Conservation (phyloP, 2,888 invertebrate species). For the Rhodophaea formosa region DNA sequence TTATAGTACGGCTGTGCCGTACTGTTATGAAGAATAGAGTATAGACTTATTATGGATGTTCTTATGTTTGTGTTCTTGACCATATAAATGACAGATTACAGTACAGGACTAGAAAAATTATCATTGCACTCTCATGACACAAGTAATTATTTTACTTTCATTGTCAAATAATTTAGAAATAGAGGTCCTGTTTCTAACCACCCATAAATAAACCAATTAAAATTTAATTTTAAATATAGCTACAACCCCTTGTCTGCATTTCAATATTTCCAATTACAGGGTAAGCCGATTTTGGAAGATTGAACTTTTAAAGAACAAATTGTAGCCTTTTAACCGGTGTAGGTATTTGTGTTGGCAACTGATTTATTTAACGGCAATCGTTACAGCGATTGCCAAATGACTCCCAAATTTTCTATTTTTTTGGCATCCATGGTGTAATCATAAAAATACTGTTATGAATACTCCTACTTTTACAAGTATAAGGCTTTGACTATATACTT, state of each 20-base stretch:
- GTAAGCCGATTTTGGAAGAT: slow-evolving; percentile 1
- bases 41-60: no score
- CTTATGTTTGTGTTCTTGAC: no score
- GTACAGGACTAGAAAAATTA: no score
- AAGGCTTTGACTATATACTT: no score
- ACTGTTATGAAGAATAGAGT: no score
- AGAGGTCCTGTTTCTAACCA: no score
- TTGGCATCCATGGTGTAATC: neutral
- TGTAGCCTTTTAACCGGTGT: neutral
- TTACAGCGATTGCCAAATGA: slow-evolving; percentile 10
- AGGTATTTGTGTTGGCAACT: slow-evolving; percentile 3
- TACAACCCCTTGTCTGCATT: neutral
- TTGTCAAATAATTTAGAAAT: no score
- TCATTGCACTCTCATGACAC: no score
- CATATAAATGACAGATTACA: no score
- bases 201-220: neutral
- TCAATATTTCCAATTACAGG: neutral
- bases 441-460: neutral
- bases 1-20: no score
- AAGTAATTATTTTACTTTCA: no score
- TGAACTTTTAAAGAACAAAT: neutral
- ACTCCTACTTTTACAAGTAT: no score
- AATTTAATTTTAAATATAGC: neutral
- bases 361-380: slow-evolving; percentile 1
- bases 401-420: neutral